Base-by-base conservation (phyloP, 92 coral and sea anemone genomes). In the Phenganax stokvisi region DNA sequence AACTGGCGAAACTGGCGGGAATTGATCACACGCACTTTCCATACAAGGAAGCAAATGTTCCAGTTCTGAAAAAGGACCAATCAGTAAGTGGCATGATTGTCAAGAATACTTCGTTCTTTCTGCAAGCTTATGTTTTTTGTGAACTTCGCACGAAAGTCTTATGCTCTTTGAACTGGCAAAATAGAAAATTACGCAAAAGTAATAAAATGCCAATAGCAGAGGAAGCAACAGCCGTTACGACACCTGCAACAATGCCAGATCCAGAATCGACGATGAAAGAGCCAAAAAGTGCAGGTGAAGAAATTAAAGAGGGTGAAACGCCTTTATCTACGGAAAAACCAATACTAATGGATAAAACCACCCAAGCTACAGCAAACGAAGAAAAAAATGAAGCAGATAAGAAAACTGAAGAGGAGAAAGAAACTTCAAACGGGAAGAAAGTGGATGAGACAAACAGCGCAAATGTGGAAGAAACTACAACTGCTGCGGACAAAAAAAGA, bases 21-120 rank as follows among this genome's bases (percentile, higher is more conserved):
- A 79, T 31, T 31, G 25, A 1, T 5, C 47, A 37, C 47, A 37
- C 47, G 47, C 73, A n/a, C 57, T 30, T 81, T 87, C 98, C 92
- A 81, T 28, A 55, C 83, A 82, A 13, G 98, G 97, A 84, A 90
- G 97, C 74, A 88, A 84, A 84, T 86, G 88, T 56, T 92, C 92
- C 65, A 86, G 89, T 54, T 90, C 92, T 2, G 92, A 85, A 51
- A 75, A 60, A 91, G 89, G 78, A 72, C 81, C 87, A 94, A 94
- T 82, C 90, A 92, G 88, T 77, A 87, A 64, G 67, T 67, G 51
- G 93, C 92, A 91, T 89, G 79, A 59, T 55, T 7, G 56, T n/a
- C 17, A 47, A 84, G 75, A 11, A 53, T 12, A 56, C 12, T n/a
- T 15, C 60, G 29, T 52, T 73, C n/a, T 73, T 52, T 3, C 56